Percentiles rank a stretch among this genome's conserved stretches.
Evolutionary conservation across 2,797 vertebrate species (phyloP).

Genomic region (Podarcis siculus): DNA sequence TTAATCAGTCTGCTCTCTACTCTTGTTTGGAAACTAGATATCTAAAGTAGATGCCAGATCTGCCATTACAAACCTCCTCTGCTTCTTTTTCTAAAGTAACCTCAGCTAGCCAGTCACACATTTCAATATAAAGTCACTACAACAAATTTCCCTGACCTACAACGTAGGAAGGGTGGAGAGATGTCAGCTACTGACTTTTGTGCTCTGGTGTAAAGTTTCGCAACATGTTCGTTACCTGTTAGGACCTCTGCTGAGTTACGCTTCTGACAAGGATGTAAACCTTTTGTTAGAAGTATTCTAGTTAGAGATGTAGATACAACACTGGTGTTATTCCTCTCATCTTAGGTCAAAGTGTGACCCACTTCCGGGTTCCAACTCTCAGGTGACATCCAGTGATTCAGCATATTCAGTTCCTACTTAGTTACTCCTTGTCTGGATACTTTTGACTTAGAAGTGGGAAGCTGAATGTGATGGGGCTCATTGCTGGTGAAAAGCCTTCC

Average conservation of each 20-base stretch:
- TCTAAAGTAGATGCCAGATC: not conserved
- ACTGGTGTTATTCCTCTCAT: not conserved
- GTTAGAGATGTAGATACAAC: not conserved
- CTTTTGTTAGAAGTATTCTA: not conserved
- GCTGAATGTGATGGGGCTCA: not conserved
- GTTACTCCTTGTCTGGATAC: not conserved
- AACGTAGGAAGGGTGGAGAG: not conserved
- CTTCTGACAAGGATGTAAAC: not conserved
- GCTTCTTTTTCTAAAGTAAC: not conserved
- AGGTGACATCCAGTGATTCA: not conserved
- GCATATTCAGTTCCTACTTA: not conserved
- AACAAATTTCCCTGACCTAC: not conserved
- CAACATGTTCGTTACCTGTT: not conserved
- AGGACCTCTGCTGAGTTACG: not conserved
- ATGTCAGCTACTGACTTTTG: not conserved
- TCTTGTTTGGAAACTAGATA: not conserved
- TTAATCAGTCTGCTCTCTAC: not conserved
- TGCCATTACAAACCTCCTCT: not conserved
- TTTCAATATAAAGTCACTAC: not conserved
- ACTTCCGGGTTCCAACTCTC: not conserved
- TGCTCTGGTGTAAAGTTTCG: not conserved
- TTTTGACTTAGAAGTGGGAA: not conserved
- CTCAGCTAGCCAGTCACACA: not conserved
- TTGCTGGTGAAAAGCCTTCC: not conserved
- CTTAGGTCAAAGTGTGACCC: not conserved